Evolutionary conservation across 64 coral and sea anemone species (phyloP), one percentile per base, ranked within the genome.

Genomic region (Hydrozoanthus tunicans): DNA sequence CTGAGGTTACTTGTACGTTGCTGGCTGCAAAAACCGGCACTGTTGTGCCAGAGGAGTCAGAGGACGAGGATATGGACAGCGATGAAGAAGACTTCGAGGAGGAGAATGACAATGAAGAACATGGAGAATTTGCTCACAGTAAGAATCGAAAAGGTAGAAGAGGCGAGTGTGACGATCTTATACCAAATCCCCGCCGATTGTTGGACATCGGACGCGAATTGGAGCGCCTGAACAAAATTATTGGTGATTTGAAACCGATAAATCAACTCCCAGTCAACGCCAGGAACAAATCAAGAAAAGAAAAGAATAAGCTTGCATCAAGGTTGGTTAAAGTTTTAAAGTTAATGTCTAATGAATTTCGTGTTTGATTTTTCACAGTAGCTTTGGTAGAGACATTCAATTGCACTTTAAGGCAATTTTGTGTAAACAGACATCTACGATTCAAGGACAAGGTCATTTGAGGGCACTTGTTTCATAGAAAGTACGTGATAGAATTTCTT

Each of bases 221-320:
- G 13, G 93, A 99, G 60, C 94, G 92, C 3, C 67, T 99, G 56
- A 99, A 93, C 57, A 94, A 89, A 81, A 79, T 96, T 62, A 99
- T 99, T 52, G 93, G 94, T 0, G 94, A 93, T 78, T 89, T 99
- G n/a, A 99, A 96, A 75, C 97, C 97, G 55, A 99, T 99, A 58
- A 92, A 99, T 66, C 85, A 92, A 68, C 74, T 99, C 58, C 97
- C 97, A 52, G 89, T 93, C 25, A 91, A 95, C 62, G 94, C 97
- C 2, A 91, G 97, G 58, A 95, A 95, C 56, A 93, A 95, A 67
- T 99, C 97, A 53, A 93, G 94, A 51, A 99, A 95, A 76, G 97
- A 99, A 81, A 99, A 99, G 84, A 99, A 99, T 79, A 99, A 99
- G 71, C 94, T 99, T 20, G 97, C 97, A 17, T 99, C 97, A 88